Conservation (phyloP, 1,140 invertebrate genomes). For the Drosophila neocordata region DNA sequence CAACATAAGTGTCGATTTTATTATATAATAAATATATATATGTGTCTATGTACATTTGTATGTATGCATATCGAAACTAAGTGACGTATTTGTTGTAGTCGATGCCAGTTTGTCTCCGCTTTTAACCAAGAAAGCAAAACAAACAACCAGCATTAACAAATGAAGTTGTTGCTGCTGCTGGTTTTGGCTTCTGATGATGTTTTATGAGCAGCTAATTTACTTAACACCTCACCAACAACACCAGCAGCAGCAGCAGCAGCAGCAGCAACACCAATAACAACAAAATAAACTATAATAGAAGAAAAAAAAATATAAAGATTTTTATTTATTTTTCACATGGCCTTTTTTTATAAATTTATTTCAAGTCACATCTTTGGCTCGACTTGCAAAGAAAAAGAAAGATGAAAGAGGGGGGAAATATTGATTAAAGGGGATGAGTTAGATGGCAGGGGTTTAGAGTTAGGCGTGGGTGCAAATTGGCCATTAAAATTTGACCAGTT, state of each 20-base stretch:
- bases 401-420: not conserved
- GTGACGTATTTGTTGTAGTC: conserved; percentile 29
- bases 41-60: not conserved
- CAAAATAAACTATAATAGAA: conserved; percentile 61
- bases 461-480: conserved; percentile 76
- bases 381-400: not conserved
- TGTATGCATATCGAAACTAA: conserved; percentile 11
- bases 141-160: conserved; percentile 51
- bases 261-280: conserved; percentile 23
- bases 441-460: not conserved
- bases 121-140: conserved; percentile 58
- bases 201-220: conserved; percentile 81
- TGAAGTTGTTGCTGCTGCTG: conserved; percentile 29
- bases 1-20: conserved; percentile 38
- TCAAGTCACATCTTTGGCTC: conserved; percentile 41
- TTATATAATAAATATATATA: conserved; percentile 52
- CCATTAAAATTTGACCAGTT: conserved; percentile 68
- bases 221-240: conserved; percentile 71
- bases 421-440: not conserved
- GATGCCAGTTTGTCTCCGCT: conserved; percentile 75
- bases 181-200: conserved; percentile 66
- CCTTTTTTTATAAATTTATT: conserved; percentile 45
- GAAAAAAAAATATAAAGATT: conserved; percentile 44
- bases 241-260: conserved; percentile 30
- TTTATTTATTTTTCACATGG: conserved; percentile 80